Evolutionary conservation across 2,797 vertebrate genomes (phyloP), one percentile per base, ranked within the genome.

Genomic region (Acridotheres tristis): DNA sequence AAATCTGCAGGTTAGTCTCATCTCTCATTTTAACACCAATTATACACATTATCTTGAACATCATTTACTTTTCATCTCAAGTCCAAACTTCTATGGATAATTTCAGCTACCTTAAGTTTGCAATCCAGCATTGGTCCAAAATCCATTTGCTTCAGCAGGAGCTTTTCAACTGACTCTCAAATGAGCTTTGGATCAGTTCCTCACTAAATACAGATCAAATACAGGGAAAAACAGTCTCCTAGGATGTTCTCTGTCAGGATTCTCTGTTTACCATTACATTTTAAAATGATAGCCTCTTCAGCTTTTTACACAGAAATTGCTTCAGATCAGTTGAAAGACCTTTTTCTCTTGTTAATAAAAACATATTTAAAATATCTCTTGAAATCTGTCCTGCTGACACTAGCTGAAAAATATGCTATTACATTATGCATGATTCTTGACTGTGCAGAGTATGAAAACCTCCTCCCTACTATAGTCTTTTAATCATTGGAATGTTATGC

Each of bases 401-500:
- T 95, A 97, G 97, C 94, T 97, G 95, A 94, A 97, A 76, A 89
- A 84, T 75, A 59, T 2, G 13, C 75, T 97, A 6, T 94, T 98
- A 75, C 94, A 98, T 98, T 97, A 98, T 98, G 94, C 91, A 97
- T 97, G 96, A 96, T 67, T 93, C 91, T 97, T 80, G 48, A 93
- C 92, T 95, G 93, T 84, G 97, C 85, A 51, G 72, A 85, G 19
- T 23, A 74, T 47, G 62, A 76, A 84, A 96, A 89, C 76, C 30
- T 1, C 12, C 67, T 83, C 57, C 29, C 40, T 58, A 10, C 65
- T 25, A 16, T 26, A 72, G 81, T 74, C 19, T 85, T 65, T 95
- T 81, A 94, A 76, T 36, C 55, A 93, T 87, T 93, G 86, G 79
- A 91, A 73, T 30, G 6, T 79, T 93, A 54, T 40, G 72, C 53